Evolutionary conservation across 2,888 invertebrate genomes (phyloP).

Genomic region (Auanema sp.): DNA sequence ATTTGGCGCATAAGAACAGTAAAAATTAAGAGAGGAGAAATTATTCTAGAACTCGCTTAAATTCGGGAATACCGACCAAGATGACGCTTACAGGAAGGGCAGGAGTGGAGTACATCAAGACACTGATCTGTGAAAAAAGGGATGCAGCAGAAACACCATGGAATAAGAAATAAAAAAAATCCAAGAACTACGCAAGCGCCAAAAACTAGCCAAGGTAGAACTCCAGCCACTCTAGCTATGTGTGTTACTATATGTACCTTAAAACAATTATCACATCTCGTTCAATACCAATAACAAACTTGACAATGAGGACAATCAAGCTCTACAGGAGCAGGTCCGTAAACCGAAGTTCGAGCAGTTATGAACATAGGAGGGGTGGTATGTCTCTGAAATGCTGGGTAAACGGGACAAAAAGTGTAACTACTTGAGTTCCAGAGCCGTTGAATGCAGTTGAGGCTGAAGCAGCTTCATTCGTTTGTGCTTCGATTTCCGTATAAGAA

Average conservation of each 20-base stretch:
- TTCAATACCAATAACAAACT: conserved; percentile 24
- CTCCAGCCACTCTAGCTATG: conserved; percentile 50
- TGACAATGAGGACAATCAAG: conserved; percentile 60
- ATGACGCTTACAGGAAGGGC: conserved; percentile 57
- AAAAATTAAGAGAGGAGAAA: not conserved
- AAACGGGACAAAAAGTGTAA: too few relatives aligned
- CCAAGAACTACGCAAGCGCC: conserved; percentile 50
- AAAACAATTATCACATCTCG: conserved; percentile 3
- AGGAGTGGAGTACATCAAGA: conserved; percentile 58
- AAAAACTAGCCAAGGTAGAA: conserved; percentile 50
- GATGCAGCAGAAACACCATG: conserved; percentile 53
- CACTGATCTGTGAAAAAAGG: conserved; percentile 60
- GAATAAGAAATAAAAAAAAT: conserved; percentile 55
- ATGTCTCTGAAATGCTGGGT: too few relatives aligned
- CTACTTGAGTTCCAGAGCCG: not conserved
- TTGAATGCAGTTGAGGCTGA: not conserved
- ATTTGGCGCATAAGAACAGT: not conserved
- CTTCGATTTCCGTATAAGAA: conserved; percentile 7
- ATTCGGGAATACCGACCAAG: conserved; percentile 49
- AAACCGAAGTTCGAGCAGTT: conserved; percentile 27
- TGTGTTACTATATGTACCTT: conserved; percentile 59
- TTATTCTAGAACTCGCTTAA: not conserved
- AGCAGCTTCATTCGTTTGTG: not conserved
- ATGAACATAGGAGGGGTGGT: conserved; percentile 20
- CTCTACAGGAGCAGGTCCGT: conserved; percentile 55